Evolutionary conservation across 2,797 vertebrate genomes (phyloP).

Genomic region (Sebastes taczanowskii): DNA sequence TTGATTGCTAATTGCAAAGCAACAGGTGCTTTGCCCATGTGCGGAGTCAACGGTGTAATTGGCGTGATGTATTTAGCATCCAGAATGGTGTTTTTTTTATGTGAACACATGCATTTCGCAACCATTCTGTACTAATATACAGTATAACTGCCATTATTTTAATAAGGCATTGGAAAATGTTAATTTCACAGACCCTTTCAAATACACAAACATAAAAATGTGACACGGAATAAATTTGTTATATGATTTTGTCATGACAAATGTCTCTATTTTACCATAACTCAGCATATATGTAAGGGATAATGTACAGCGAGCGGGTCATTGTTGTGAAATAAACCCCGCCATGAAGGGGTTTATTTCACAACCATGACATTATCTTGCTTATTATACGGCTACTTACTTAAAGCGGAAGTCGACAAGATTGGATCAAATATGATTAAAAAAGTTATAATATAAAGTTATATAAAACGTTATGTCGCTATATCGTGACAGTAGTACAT

Average conservation of each 20-base stretch:
- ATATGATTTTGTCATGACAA: not conserved
- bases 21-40: constrained; percentile 8
- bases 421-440: too few relatives aligned
- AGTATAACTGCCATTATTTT: not conserved
- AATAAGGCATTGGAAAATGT: not conserved
- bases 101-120: not conserved
- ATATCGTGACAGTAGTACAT: too few relatives aligned
- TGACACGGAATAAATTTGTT: not conserved
- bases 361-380: too few relatives aligned
- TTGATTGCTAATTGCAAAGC: not conserved
- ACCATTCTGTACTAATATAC: not conserved
- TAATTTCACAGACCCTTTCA: not conserved
- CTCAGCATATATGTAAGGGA: not conserved
- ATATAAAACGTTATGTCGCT: too few relatives aligned
- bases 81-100: not conserved
- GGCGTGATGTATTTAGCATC: not conserved
- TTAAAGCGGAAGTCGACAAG: too few relatives aligned
- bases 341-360: too few relatives aligned
- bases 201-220: not conserved
- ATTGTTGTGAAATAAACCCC: too few relatives aligned
- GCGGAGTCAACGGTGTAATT: not conserved
- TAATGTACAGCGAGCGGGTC: too few relatives aligned
- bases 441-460: too few relatives aligned
- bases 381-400: too few relatives aligned
- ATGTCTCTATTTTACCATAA: not conserved